phyloP scores from a whole-genome alignment of 2,113 vertebrate genomes.

The Sphaerodactylus townsendi region DNA sequence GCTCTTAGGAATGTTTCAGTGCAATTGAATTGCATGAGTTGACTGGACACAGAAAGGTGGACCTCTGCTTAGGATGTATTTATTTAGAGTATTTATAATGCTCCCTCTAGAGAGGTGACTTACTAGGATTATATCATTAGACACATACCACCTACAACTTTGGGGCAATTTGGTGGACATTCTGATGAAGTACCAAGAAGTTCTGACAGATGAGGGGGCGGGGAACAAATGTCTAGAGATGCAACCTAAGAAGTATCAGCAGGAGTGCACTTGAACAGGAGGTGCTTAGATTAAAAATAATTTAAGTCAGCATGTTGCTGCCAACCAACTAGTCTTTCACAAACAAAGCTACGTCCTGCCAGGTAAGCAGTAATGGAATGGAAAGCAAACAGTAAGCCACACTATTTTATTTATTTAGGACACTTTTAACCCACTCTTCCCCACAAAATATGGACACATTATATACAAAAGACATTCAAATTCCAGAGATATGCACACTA shows the following conservation, averaged over 20 bases:
- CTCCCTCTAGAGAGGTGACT: no score
- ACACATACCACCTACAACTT: not conserved
- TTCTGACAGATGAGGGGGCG: not conserved
- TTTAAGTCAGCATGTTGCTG: not conserved
- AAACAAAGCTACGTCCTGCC: not conserved
- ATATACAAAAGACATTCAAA: no score
- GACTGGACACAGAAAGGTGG: no score
- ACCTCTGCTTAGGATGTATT: no score
- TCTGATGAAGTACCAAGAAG: not conserved
- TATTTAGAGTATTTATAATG: no score
- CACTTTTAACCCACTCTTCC: no score
- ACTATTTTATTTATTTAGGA: no score
- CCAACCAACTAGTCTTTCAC: not conserved
- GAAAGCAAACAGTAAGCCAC: no score
- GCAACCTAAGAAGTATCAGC: not conserved
- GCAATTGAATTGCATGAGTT: no score
- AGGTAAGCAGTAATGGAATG: not conserved
- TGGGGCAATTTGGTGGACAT: not conserved
- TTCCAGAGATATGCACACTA: no score
- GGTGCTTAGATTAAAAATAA: not conserved
- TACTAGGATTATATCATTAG: not conserved
- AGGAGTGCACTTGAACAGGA: not conserved
- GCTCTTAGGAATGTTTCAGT: not conserved
- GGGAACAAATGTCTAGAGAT: not conserved
- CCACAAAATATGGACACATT: no score